Percentiles rank a stretch among this genome's conserved stretches.
Conservation (phyloP, 2,797 vertebrate species). For the Cheirogaleus major region DNA sequence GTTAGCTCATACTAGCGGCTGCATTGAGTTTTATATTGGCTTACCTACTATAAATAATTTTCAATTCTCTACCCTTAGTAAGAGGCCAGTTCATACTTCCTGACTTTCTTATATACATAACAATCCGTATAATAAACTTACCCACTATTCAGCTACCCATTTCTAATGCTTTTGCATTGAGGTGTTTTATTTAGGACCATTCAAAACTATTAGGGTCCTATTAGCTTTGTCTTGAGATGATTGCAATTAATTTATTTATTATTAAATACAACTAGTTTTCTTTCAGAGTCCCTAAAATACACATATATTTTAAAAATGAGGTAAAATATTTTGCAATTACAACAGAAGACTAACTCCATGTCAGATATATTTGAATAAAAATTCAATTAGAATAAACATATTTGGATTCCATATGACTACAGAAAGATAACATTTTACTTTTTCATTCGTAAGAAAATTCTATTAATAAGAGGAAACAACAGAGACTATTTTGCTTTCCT, state of each 20-base stretch:
- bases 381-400: not conserved
- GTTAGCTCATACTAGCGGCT: not conserved
- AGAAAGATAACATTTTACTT: slow-evolving; percentile 6
- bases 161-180: not conserved
- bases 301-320: not conserved
- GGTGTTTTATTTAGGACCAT: not conserved
- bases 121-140: not conserved
- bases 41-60: not conserved
- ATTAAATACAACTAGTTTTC: not conserved
- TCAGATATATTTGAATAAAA: slow-evolving; percentile 37
- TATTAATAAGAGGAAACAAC: not conserved
- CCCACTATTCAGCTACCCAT: not conserved
- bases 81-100: not conserved
- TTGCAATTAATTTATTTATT: slow-evolving; percentile 31
- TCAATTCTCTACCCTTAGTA: not conserved
- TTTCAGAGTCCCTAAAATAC: slow-evolving; percentile 7
- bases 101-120: not conserved
- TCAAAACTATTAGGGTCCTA: not conserved
- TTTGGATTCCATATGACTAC: not conserved
- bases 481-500: not conserved
- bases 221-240: slow-evolving; percentile 9
- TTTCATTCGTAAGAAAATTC: not conserved
- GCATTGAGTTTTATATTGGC: not conserved
- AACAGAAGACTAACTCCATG: not conserved
- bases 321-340: slow-evolving; percentile 4